Conservation (phyloP, 2,888 invertebrate genomes). For the Netelia fuscicornis region DNA sequence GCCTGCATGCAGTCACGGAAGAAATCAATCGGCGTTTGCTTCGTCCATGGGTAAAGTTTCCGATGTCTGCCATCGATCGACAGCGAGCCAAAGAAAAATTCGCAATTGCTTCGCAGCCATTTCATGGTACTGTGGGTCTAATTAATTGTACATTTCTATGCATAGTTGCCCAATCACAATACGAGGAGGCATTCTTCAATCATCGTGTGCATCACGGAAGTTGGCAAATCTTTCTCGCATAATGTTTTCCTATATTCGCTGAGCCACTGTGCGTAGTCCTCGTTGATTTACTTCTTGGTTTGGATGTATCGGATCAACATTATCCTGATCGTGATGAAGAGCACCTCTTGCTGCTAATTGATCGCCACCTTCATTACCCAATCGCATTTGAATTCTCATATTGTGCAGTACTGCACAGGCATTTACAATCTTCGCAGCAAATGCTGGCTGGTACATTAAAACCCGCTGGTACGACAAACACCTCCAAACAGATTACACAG, state of each 20-base stretch:
- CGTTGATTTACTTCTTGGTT: no score
- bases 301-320: no score
- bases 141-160: conserved; percentile 48
- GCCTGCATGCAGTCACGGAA: conserved; percentile 41
- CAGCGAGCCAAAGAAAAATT: conserved; percentile 47
- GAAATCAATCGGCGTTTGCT: conserved; percentile 34
- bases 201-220: conserved; percentile 20
- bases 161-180: conserved; percentile 44
- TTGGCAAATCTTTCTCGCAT: no score
- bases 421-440: conserved; percentile 65
- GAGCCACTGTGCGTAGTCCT: no score
- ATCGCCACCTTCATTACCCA: neutral
- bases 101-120: conserved; percentile 50
- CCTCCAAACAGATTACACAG: conserved; percentile 64
- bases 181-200: conserved; percentile 58
- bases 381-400: conserved; percentile 48
- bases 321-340: no score
- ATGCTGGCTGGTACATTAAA: conserved; percentile 61
- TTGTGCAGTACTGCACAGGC: conserved; percentile 69
- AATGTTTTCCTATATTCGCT: no score
- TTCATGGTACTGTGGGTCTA: conserved; percentile 52
- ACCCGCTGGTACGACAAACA: conserved; percentile 66
- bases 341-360: no score
- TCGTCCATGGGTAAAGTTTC: conserved; percentile 34
- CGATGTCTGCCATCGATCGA: conserved; percentile 36